These are phyloP conservation scores for Rhabdomys dilectus DNA, from an alignment of 2,113 vertebrate genomes.

Conservation along the genomic window DNA sequence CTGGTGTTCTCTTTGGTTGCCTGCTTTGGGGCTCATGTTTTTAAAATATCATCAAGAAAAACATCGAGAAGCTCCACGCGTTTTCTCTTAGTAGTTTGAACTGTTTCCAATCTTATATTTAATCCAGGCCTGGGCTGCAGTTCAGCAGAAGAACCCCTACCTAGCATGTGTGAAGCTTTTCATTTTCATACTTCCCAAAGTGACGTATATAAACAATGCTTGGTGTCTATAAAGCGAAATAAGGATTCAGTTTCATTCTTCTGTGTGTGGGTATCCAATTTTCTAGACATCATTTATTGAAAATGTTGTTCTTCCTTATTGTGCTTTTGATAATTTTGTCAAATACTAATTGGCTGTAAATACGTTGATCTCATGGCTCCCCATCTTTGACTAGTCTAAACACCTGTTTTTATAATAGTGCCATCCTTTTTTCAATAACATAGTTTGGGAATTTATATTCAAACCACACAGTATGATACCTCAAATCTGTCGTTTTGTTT, in stretches of 20 bases:
- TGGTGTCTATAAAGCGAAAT: neutral
- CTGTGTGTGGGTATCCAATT: neutral
- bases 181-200: neutral
- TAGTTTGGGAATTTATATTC: neutral
- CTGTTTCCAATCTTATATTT: neutral
- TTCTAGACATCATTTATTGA: neutral
- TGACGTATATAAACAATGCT: neutral
- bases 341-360: neutral
- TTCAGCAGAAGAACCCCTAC: neutral
- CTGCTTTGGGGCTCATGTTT: neutral
- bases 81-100: neutral
- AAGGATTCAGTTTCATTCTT: neutral
- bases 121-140: neutral
- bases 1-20: neutral
- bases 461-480: neutral
- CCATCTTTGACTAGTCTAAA: neutral
- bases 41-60: neutral
- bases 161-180: too few species aligned
- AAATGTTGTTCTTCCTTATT: neutral
- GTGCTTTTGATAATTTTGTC: neutral
- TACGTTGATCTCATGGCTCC: neutral
- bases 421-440: neutral
- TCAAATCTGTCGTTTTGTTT: neutral
- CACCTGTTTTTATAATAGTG: neutral
- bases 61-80: neutral